Conservation (phyloP, 2,888 invertebrate species). For the Sphaerophoria rueppellii region DNA sequence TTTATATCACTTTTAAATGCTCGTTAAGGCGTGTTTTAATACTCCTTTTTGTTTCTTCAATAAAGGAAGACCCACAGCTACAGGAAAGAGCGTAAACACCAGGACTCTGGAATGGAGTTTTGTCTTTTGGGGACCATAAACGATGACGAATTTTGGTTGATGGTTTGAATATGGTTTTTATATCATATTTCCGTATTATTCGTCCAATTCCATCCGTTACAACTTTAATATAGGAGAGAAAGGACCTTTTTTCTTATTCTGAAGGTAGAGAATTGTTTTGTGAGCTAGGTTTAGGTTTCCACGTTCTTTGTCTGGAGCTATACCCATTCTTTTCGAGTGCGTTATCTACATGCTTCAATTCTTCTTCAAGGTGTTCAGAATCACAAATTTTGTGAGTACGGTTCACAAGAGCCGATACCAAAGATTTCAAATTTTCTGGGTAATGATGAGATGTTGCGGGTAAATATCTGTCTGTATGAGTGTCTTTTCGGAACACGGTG, state of each 20-base stretch:
- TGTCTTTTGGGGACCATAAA: background rate
- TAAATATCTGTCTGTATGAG: slow-evolving; percentile 1
- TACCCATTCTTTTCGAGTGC: background rate
- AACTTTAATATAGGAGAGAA: background rate
- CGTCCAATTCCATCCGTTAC: background rate
- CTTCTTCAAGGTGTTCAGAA: background rate
- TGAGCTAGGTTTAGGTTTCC: background rate
- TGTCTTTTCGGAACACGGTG: background rate
- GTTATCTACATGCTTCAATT: background rate
- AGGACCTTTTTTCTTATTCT: background rate
- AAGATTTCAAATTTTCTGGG: background rate
- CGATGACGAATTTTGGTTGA: background rate
- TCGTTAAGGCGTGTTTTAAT: background rate
- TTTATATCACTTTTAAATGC: background rate
- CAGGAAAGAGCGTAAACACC: background rate
- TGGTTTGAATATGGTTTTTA: background rate
- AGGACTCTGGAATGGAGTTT: background rate
- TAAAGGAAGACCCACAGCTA: background rate
- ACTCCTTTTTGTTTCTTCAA: background rate
- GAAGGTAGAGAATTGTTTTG: too few species aligned
- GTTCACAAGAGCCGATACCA: background rate
- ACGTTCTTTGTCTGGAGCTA: background rate
- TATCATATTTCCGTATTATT: background rate
- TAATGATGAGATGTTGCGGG: background rate
- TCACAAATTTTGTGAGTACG: slow-evolving; percentile 4